phyloP scores from a whole-genome alignment of 1,140 invertebrate genomes.

The Trichonephila inaurata region DNA sequence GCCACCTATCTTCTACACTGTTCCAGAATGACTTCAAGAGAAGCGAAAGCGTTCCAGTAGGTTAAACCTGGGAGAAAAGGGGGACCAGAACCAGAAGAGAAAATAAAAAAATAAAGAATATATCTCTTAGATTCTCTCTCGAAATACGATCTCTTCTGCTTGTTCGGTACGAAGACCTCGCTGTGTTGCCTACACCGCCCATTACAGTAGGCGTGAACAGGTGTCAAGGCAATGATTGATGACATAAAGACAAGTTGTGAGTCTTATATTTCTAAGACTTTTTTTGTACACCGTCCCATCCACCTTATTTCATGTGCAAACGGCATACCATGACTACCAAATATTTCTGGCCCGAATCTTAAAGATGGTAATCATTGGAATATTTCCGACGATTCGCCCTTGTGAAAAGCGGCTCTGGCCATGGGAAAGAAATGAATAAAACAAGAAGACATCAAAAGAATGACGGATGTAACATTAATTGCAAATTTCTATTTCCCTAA shows the following conservation, averaged over 20 bases:
- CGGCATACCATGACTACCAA: conserved; percentile 42
- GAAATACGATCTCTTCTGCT: neutral
- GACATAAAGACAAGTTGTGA: conserved; percentile 65
- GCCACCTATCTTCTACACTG: conserved; percentile 13
- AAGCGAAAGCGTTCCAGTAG: conserved; percentile 13
- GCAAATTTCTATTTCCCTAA: conserved; percentile 5
- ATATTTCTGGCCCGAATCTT: conserved; percentile 44
- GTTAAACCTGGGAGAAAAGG: conserved; percentile 8
- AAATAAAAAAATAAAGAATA: conserved; percentile 2
- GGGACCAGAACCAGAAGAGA: neutral
- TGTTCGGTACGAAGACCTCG: conserved; percentile 12
- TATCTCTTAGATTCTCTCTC: neutral
- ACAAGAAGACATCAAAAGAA: conserved; percentile 16
- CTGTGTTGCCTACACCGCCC: conserved; percentile 22
- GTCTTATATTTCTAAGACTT: conserved; percentile 37
- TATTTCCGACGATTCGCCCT: conserved; percentile 21
- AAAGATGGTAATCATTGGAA: conserved; percentile 55
- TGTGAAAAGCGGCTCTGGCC: neutral
- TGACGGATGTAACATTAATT: conserved; percentile 21
- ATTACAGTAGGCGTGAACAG: conserved; percentile 57
- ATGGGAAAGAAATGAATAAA: neutral
- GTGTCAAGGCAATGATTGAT: conserved; percentile 57
- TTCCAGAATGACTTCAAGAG: conserved; percentile 31
- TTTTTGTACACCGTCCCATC: neutral
- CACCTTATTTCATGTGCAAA: neutral